Conservation (phyloP, 2,797 vertebrate genomes). For the Sebastes reedi region DNA sequence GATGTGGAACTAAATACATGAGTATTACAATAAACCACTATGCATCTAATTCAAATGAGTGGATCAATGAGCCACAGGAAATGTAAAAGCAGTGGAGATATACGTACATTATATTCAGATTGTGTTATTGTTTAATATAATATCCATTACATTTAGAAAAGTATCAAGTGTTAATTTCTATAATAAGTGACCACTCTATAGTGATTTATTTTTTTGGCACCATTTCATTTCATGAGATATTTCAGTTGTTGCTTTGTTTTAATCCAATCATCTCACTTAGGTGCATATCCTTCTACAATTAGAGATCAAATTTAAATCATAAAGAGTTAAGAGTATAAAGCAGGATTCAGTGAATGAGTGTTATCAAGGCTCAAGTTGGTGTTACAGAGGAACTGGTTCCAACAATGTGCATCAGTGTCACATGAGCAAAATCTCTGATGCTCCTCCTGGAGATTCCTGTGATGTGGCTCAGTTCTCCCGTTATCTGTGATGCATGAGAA, state of each 20-base stretch:
- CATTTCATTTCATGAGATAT: not conserved
- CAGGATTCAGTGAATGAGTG: not conserved
- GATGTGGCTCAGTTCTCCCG: conserved; percentile 87
- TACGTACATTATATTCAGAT: not conserved
- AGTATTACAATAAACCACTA: not conserved
- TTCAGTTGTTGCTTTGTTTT: not conserved
- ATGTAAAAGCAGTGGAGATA: not conserved
- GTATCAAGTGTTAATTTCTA: not conserved
- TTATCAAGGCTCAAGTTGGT: not conserved
- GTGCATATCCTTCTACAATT: not conserved
- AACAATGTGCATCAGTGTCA: conserved; percentile 82
- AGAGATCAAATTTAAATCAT: not conserved
- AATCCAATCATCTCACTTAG: not conserved
- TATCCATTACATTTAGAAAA: not conserved
- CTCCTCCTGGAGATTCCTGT: conserved; percentile 89
- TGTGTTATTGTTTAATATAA: not conserved
- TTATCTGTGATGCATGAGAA: conserved; percentile 77
- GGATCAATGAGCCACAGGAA: not conserved
- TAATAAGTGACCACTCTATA: not conserved
- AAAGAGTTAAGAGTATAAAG: not conserved
- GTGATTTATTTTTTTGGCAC: not conserved
- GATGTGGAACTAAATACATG: not conserved
- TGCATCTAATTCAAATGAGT: not conserved
- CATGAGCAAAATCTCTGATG: conserved; percentile 85
- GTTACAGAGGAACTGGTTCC: conserved; percentile 37